Percentiles rank a stretch among this genome's conserved stretches.
These are phyloP conservation scores for Diaperis boleti DNA, from an alignment of 2,888 invertebrate genomes.

Conservation along the genomic window DNA sequence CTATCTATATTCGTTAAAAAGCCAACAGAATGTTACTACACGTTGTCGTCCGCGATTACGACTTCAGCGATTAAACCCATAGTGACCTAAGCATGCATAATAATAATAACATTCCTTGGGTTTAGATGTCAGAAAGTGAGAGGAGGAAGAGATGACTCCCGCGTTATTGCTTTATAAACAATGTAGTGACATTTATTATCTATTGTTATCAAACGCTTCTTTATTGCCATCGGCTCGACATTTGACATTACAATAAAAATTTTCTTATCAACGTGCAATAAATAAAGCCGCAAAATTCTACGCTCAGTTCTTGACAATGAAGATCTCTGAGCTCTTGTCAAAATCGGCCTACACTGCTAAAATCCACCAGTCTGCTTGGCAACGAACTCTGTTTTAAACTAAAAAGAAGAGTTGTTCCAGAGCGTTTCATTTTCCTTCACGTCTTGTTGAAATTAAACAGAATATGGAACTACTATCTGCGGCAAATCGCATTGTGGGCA, in stretches of 20 bases:
- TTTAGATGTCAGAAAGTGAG: conserved; percentile 4
- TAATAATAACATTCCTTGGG: conserved; percentile 23
- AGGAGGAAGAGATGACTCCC: conserved; percentile 15
- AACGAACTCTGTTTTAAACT: no score
- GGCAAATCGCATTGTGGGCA: neutral
- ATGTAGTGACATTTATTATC: conserved; percentile 20
- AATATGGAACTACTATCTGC: conserved; percentile 2
- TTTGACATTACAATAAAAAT: conserved; percentile 20
- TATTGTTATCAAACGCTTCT: conserved; percentile 10
- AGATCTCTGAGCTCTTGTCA: no score
- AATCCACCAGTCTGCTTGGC: no score
- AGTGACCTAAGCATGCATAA: conserved; percentile 17
- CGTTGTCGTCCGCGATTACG: neutral
- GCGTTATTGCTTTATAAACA: conserved; percentile 17
- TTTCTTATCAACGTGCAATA: neutral
- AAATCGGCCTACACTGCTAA: no score
- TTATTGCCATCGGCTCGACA: conserved; percentile 3
- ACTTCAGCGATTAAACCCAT: neutral
- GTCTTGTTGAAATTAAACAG: neutral
- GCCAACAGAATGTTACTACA: no score
- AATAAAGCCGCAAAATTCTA: no score
- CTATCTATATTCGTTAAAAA: no score
- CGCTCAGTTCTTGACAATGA: no score
- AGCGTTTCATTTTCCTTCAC: no score
- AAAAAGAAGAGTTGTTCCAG: no score